Evolutionary conservation across 2,888 invertebrate genomes (phyloP).

Genomic region (Andrena hattorfiana): DNA sequence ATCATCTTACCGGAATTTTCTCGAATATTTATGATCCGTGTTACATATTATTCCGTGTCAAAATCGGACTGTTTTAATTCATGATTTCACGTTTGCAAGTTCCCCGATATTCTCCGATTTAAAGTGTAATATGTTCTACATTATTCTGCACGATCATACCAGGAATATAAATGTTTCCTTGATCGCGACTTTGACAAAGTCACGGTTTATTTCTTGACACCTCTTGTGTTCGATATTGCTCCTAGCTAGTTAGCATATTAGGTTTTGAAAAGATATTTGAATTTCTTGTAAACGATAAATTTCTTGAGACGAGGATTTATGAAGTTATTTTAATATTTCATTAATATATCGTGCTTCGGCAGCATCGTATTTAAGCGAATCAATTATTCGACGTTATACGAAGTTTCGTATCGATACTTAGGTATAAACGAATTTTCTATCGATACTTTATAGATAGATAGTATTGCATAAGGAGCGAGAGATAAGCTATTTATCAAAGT

Average conservation of each 20-base stretch:
- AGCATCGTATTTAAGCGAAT: not conserved
- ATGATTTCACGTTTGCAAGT: no score
- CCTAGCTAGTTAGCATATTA: not conserved
- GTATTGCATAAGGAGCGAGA: not conserved
- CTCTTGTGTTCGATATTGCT: not conserved
- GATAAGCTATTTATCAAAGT: conserved; percentile 7
- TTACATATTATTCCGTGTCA: not conserved
- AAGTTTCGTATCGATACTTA: not conserved
- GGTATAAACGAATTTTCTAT: not conserved
- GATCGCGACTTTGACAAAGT: not conserved
- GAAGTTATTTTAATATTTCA: not conserved
- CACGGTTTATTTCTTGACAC: not conserved
- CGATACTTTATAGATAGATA: not conserved
- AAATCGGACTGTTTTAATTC: not conserved
- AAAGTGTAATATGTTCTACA: conserved; percentile 4
- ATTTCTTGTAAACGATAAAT: not conserved
- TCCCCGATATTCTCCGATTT: not conserved
- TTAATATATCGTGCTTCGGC: no score
- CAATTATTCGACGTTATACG: not conserved
- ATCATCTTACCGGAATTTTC: not conserved
- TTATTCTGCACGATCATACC: conserved; percentile 8
- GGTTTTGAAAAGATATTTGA: not conserved
- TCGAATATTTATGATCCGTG: not conserved
- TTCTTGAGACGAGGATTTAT: not conserved
- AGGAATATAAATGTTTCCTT: not conserved